Evolutionary conservation across 1,140 invertebrate species (phyloP).

Genomic region (Orchesella cincta): DNA sequence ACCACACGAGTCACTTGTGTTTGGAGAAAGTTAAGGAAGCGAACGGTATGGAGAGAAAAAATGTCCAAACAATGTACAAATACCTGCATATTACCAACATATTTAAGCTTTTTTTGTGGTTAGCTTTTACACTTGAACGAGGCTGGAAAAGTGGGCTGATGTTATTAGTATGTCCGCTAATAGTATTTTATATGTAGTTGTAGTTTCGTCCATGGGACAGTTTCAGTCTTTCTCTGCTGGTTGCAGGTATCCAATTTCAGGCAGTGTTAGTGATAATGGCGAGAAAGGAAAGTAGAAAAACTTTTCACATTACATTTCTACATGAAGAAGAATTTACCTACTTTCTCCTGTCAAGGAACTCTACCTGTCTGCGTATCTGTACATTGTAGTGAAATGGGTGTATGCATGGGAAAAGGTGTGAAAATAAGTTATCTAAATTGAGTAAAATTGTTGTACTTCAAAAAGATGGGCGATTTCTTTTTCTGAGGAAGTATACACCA

Average conservation of each 20-base stretch:
- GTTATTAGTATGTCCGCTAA: not conserved
- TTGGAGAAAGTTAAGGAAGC: too few relatives aligned
- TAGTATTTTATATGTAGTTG: not conserved
- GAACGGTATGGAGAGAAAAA: too few relatives aligned
- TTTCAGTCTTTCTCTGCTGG: too few relatives aligned
- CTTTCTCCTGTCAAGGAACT: slow-evolving; percentile 19
- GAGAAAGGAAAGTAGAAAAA: not conserved
- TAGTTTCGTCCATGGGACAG: not conserved
- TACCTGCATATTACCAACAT: too few relatives aligned
- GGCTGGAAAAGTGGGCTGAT: not conserved
- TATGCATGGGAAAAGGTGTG: slow-evolving; percentile 45
- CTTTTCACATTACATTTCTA: not conserved
- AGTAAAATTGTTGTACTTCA: not conserved
- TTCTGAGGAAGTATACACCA: not conserved
- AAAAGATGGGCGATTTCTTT: not conserved
- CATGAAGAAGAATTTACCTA: slow-evolving; percentile 12
- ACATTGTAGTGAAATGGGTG: slow-evolving; percentile 33
- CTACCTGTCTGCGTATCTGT: not conserved
- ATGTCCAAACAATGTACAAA: too few relatives aligned
- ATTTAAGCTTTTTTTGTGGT: too few relatives aligned
- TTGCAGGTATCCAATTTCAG: too few relatives aligned
- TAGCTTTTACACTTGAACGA: too few relatives aligned
- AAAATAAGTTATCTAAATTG: not conserved
- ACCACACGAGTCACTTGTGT: too few relatives aligned
- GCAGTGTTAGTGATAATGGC: not conserved